These are phyloP conservation scores for Sesamia inferens DNA, from an alignment of 2,888 invertebrate genomes.

Conservation along the genomic window DNA sequence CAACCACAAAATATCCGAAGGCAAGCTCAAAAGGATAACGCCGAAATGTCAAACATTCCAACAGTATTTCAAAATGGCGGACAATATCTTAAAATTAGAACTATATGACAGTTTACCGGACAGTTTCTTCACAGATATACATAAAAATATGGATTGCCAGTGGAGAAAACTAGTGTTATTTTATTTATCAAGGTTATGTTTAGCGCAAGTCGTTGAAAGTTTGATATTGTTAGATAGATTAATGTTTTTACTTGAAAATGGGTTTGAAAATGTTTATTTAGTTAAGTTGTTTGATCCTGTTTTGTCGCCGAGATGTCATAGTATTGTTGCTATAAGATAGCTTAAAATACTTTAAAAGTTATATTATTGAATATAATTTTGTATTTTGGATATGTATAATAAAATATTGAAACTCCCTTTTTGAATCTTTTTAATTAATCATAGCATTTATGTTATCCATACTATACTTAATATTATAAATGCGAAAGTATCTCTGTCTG, in stretches of 20 bases:
- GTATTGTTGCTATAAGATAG: conserved; percentile 91
- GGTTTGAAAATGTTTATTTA: conserved; percentile 89
- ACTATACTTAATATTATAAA: too few species aligned
- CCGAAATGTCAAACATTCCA: conserved; percentile 91
- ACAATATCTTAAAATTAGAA: conserved; percentile 90
- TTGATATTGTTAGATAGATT: conserved; percentile 95
- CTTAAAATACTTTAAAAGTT: neutral
- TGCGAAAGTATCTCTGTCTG: too few species aligned
- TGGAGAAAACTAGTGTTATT: conserved; percentile 92
- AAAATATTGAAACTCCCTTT: conserved; percentile 1
- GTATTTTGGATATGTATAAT: neutral
- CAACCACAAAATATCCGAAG: conserved; percentile 74
- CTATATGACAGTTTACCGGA: conserved; percentile 80
- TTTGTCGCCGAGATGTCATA: conserved; percentile 95
- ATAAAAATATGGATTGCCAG: conserved; percentile 72
- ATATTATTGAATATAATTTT: neutral
- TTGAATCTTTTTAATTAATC: neutral
- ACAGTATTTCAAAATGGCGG: conserved; percentile 93
- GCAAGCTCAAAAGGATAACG: conserved; percentile 91
- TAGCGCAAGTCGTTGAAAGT: conserved; percentile 95
- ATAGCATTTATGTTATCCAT: too few species aligned
- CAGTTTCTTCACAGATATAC: conserved; percentile 70
- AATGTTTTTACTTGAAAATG: conserved; percentile 93
- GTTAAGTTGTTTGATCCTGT: conserved; percentile 95
- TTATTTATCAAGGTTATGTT: conserved; percentile 93